A percentile compares a stretch with the other conserved stretches of the same genome.
These are phyloP conservation scores for Papilio glaucus DNA, from an alignment of 1,140 invertebrate genomes.

Conservation along the genomic window DNA sequence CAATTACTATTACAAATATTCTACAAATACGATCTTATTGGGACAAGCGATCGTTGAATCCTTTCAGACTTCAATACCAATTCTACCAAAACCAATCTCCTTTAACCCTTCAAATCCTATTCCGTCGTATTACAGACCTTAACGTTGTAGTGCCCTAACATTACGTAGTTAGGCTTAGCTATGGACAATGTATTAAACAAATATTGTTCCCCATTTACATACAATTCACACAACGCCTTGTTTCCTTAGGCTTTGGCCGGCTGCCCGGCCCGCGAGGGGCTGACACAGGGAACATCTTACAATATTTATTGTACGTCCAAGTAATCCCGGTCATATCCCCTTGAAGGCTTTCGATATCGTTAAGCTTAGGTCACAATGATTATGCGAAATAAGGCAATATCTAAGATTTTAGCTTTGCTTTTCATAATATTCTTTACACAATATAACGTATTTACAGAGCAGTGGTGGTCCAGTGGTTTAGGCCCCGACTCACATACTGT, in stretches of 20 bases:
- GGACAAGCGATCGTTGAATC: too few species aligned
- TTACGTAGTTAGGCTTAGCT: not conserved
- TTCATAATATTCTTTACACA: too few species aligned
- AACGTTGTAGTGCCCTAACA: not conserved
- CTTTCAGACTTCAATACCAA: not conserved
- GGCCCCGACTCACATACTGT: too few species aligned
- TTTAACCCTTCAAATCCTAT: constrained; percentile 7
- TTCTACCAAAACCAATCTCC: constrained; percentile 6
- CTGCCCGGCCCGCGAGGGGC: not conserved
- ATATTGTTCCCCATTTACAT: constrained; percentile 6
- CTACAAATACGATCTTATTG: too few species aligned
- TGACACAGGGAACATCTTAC: constrained; percentile 8
- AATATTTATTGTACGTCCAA: constrained; percentile 19
- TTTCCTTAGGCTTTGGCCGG: constrained; percentile 2
- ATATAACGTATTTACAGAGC: too few species aligned
- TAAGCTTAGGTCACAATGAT: constrained; percentile 12
- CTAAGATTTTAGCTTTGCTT: not conserved
- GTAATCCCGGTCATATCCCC: constrained; percentile 8
- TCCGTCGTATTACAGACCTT: not conserved
- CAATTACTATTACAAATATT: too few species aligned
- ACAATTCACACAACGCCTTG: not conserved
- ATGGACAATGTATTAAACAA: not conserved
- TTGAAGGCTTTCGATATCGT: constrained; percentile 8
- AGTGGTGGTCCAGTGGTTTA: too few species aligned
- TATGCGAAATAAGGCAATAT: not conserved